Conservation (phyloP, 2,888 invertebrate species). For the Agelastica alni region DNA sequence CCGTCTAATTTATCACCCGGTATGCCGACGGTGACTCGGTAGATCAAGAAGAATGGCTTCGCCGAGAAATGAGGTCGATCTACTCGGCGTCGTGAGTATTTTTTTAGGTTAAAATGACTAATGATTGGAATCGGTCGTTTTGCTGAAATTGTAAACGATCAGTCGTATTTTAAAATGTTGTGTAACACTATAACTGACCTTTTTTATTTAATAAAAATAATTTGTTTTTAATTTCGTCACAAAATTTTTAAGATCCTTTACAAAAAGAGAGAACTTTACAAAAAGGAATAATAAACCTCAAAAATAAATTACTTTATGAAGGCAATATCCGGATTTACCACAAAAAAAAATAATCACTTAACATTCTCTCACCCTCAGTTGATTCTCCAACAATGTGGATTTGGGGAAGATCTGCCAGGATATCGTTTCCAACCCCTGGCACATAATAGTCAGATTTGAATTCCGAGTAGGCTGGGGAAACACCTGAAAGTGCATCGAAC, state of each 20-base stretch:
- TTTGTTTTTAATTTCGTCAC: too few species aligned
- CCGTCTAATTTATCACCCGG: conserved; percentile 48
- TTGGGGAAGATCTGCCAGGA: conserved; percentile 24
- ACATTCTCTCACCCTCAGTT: conserved; percentile 24
- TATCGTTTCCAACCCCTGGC: conserved; percentile 34
- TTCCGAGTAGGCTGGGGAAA: conserved; percentile 27
- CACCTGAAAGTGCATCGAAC: conserved; percentile 42
- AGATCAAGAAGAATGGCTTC: conserved; percentile 50
- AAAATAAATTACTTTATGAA: conserved; percentile 4
- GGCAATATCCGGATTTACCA: conserved; percentile 12
- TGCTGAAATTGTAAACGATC: too few species aligned
- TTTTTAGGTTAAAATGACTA: too few species aligned
- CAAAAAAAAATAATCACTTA: conserved; percentile 29
- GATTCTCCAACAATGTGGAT: conserved; percentile 25
- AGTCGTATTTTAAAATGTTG: too few species aligned
- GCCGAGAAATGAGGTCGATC: conserved; percentile 18
- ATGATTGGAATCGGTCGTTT: too few species aligned
- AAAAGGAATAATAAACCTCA: too few species aligned
- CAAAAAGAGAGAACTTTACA: too few species aligned
- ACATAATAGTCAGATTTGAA: conserved; percentile 34
- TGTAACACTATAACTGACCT: too few species aligned
- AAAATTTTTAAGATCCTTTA: too few species aligned
- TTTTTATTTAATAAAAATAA: too few species aligned
- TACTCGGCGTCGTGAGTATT: too few species aligned
- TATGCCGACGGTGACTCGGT: conserved; percentile 45